Evolutionary conservation across 2,888 invertebrate species (phyloP).

Genomic region (Calameuta filiformis): DNA sequence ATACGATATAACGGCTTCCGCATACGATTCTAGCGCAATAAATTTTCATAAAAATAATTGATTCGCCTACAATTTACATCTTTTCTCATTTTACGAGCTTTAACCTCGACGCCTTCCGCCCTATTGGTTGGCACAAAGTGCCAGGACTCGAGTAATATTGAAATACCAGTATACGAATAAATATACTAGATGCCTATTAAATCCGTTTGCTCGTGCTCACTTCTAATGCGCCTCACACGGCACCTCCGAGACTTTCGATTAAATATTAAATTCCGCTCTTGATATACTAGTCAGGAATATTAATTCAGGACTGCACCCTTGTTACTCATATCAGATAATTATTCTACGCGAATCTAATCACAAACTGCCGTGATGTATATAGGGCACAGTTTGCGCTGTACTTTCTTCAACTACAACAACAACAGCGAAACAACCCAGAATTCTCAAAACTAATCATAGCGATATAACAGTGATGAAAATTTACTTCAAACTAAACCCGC

Average conservation of each 20-base stretch:
- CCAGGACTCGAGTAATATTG: not conserved
- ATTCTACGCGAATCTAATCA: not conserved
- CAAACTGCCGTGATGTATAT: not conserved
- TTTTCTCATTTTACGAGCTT: not conserved
- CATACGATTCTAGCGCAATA: conserved; percentile 34
- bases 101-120: not conserved
- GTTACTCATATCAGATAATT: not conserved
- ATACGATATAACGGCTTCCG: not conserved
- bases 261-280: not conserved
- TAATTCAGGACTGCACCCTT: not conserved
- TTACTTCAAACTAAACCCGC: not conserved
- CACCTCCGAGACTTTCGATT: not conserved
- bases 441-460: not conserved
- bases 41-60: conserved; percentile 49
- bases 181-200: not conserved
- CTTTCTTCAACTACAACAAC: not conserved
- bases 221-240: not conserved
- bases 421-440: not conserved
- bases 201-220: not conserved
- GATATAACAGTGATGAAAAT: not conserved
- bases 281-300: not conserved
- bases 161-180: not conserved
- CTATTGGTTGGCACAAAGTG: not conserved
- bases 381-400: not conserved
- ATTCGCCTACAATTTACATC: conserved; percentile 35